Evolutionary conservation across 2,113 vertebrate genomes (phyloP).

Genomic region (Eublepharis macularius): DNA sequence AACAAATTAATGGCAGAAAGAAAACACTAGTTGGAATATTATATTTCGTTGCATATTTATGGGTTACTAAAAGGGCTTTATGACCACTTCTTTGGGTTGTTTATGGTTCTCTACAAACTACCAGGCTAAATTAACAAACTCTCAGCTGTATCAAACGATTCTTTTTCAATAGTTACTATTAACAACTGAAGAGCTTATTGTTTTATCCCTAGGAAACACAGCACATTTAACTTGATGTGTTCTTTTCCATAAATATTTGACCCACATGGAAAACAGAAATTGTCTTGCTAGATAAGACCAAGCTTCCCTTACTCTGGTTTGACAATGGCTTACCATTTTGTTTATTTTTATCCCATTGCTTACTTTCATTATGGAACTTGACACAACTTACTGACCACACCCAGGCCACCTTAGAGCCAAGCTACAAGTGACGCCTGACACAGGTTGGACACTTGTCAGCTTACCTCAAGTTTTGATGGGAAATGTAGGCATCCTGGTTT

Average conservation of each 20-base stretch:
- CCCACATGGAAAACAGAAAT: not conserved
- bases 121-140: not conserved
- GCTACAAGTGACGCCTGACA: no score
- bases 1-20: conserved; percentile 60
- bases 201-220: not conserved
- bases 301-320: not conserved
- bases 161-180: not conserved
- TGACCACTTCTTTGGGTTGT: conserved; percentile 7
- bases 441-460: no score
- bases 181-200: not conserved
- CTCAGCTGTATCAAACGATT: not conserved
- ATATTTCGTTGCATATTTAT: conserved; percentile 55
- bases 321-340: not conserved
- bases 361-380: no score
- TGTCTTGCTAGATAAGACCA: not conserved
- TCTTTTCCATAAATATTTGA: not conserved
- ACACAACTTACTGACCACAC: no score
- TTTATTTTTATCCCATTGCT: no score
- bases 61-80: conserved; percentile 47
- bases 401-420: no score
- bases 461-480: no score
- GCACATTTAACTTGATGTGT: not conserved
- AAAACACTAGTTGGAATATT: conserved; percentile 43
- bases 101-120: not conserved
- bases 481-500: no score